Base-by-base conservation (phyloP, 2,888 invertebrate species). In the Lordiphosa andalusiaca region DNA sequence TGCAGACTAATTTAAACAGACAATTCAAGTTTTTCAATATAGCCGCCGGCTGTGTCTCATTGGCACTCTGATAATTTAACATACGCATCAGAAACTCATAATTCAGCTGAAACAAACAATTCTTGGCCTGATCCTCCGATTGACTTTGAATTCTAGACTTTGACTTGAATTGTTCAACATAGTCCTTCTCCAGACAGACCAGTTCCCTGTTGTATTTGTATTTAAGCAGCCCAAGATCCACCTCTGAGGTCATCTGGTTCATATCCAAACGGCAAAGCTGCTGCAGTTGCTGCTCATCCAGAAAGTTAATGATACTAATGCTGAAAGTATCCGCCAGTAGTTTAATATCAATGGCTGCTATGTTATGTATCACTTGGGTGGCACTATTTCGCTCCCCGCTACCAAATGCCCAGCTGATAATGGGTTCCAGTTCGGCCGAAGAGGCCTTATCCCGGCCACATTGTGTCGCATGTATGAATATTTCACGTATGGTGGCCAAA, bases 31-130 rank as follows among this genome's bases (percentile, higher is more conserved):
- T 87, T 13, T 60, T 52, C 4, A 76, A 44, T 7, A 88, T 75
- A 13, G 75, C 70, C 4, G 51, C 52, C n/a, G 64, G 49, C 0
- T 63, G 60, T 0, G 71, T 66, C 3, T 85, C 83, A 39, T 66
- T 74, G 5, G 78, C 67, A 4, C 67, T 73, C 30, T 75, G 62
- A 16, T 74, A 72, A 59, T 88, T 86, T 2, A 88, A 49, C 35
- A 77, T 54, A 33, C 86, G 84, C 89, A 88, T 88, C 1, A 88
- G 64, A 9, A 85, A 51, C 46, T 87, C 88, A 54, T 88, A 88
- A 30, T 82, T 88, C 19, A 55, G 69, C 50, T 88, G 87, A 59
- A 84, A 84, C 2, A 88, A 44, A 52, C 89, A 87, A 52, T 87
- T 84, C 21, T 74, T 73, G 0, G 67, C 33, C 1, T 23, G 13